Evolutionary conservation across 2,888 invertebrate genomes (phyloP).

Genomic region (Aspidiotus destructor): DNA sequence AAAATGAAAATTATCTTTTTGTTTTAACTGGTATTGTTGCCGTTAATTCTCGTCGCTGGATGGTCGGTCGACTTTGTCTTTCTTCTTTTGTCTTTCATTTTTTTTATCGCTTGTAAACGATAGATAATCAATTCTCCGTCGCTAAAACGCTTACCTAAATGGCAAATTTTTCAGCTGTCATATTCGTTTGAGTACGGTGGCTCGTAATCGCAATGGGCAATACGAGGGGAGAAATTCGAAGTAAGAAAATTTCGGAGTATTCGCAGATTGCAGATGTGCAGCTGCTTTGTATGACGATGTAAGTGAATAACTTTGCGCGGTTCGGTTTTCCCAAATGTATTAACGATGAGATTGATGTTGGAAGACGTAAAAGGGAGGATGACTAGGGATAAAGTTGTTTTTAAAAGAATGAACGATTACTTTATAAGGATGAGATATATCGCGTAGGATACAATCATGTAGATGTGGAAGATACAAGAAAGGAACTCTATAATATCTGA

Average conservation of each 20-base stretch:
- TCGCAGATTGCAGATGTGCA: conserved; percentile 2
- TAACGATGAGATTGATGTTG: neutral
- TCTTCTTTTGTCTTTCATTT: neutral
- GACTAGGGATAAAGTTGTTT: too few relatives aligned
- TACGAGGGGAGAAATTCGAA: neutral
- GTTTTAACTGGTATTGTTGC: conserved; percentile 25
- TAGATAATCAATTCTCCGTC: conserved; percentile 22
- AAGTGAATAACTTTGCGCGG: neutral
- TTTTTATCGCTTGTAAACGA: conserved; percentile 2
- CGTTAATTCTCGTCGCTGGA: neutral
- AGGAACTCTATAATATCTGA: too few relatives aligned
- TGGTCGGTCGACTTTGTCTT: neutral
- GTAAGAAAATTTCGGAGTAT: neutral
- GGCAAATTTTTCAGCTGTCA: conserved; percentile 5
- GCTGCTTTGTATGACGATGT: neutral
- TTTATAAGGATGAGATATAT: too few relatives aligned
- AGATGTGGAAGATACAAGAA: too few relatives aligned
- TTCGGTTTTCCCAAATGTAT: conserved; percentile 1
- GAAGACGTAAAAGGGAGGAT: too few relatives aligned
- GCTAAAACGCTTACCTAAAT: conserved; percentile 18
- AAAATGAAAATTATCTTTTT: conserved; percentile 28
- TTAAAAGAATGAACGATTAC: too few relatives aligned
- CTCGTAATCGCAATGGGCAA: too few relatives aligned
- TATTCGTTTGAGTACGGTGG: neutral
- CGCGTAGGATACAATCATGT: too few relatives aligned